Evolutionary conservation across 30 jellyfish, hydroid and myxozoan genomes (phyloP).

Genomic region (Hydra vulgaris): DNA sequence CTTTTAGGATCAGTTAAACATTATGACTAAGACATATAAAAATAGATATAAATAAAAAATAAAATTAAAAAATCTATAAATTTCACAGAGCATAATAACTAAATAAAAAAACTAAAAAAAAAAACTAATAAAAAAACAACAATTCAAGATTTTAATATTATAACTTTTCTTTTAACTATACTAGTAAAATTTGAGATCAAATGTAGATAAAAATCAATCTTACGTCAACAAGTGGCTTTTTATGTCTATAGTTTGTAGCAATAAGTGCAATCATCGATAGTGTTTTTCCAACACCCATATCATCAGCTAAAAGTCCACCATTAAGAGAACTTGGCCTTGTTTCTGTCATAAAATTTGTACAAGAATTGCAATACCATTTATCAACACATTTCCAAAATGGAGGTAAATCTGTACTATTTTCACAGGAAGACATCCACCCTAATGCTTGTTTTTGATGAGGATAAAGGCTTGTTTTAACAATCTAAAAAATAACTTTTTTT

Average conservation of each 20-base stretch:
- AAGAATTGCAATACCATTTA: slow-evolving; percentile 26
- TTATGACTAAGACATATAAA: no score
- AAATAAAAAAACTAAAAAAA: no score
- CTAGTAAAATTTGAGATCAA: no score
- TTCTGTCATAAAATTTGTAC: slow-evolving; percentile 33
- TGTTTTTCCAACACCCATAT: slow-evolving; percentile 72
- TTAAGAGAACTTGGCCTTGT: slow-evolving; percentile 35
- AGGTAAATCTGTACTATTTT: slow-evolving; percentile 39
- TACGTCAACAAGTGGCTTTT: slow-evolving; percentile 32
- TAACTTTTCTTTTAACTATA: no score
- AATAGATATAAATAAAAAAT: no score
- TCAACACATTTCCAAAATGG: slow-evolving; percentile 56
- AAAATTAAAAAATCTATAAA: no score
- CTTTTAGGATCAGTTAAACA: no score
- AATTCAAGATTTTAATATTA: no score
- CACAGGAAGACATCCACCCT: slow-evolving; percentile 67
- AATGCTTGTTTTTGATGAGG: slow-evolving; percentile 65
- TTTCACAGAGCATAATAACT: no score
- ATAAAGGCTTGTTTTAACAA: slow-evolving; percentile 30
- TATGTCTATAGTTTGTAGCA: slow-evolving; percentile 45
- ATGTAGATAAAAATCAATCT: no score
- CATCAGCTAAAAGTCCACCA: slow-evolving; percentile 72
- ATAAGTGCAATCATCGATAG: slow-evolving; percentile 48
- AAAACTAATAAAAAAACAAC: no score
- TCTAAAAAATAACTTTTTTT: slow-evolving; percentile 26